Base-by-base conservation (phyloP, 2,888 invertebrate genomes). In the Eupithecia subumbrata region DNA sequence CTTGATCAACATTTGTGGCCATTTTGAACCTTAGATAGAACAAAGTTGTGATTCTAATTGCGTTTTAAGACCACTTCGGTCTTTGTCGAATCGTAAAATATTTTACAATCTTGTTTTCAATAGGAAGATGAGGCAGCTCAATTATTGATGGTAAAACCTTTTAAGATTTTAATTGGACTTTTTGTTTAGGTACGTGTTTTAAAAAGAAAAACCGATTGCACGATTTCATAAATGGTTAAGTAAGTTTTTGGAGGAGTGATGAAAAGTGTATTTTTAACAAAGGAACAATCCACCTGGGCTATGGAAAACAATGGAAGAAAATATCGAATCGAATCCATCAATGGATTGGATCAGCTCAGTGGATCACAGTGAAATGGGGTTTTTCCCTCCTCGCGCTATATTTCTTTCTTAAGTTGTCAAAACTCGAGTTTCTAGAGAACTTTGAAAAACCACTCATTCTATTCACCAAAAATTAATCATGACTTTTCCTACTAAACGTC, bases 71-170 rank as follows among this genome's bases (percentile, higher is more conserved):
- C 22, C n/a, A 56, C 7, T 56, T 40, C n/a, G 16, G 16, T 0
- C 9, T 52, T 22, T 56, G 25, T 12, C 25, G 22, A 60, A 60
- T 25, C 9, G 25, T 60, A 14, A 9, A 25, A 25, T 60, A 60
- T 60, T 60, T 60, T 66, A 69, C 37, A 71, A 74, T 76, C 72
- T 70, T 64, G 69, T 52, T 68, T 72, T 43, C 66, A 69, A 56
- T 52, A 71, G 45, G 66, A 73, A 43, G 71, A 71, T 56, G 68
- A 69, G 69, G 69, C 71, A 63, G 76, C 52, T 64, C 69, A 71
- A 74, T 76, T 69, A 76, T 71, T 60, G 73, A 40, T 69, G 14
- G 43, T 12, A 75, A 69, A 73, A 68, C 67, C 34, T 73, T 63
- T 76, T 48, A 37, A 25, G 60, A 22, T 60, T 68, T 60, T 68